These are phyloP conservation scores for Apostichopus parvimensis DNA, from an alignment of 35 echinoderm and acorn worm genomes.

Conservation along the genomic window DNA sequence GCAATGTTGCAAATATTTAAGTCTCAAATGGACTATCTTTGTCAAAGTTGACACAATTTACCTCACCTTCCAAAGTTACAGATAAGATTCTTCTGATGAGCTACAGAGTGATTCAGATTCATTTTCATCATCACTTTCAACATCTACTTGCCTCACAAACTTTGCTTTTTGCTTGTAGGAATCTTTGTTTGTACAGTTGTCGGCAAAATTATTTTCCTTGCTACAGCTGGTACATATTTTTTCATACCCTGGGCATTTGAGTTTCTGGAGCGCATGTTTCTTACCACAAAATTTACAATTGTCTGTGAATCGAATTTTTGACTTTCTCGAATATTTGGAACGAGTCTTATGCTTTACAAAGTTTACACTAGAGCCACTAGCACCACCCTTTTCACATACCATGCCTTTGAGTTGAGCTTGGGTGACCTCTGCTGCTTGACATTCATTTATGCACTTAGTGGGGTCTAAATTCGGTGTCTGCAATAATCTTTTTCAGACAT, in stretches of 20 bases:
- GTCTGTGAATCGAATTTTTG: background rate
- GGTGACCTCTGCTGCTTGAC: slow-evolving; percentile 40
- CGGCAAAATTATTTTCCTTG: too few species aligned
- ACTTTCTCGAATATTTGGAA: too few species aligned
- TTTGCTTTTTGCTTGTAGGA: too few species aligned
- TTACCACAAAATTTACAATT: slow-evolving; percentile 35
- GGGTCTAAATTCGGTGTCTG: slow-evolving; percentile 68
- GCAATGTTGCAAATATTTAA: slow-evolving; percentile 26
- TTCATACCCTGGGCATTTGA: slow-evolving; percentile 34
- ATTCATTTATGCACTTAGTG: slow-evolving; percentile 37
- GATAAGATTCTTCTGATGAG: too few species aligned
- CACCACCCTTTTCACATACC: background rate
- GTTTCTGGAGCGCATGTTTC: background rate
- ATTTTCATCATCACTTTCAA: too few species aligned
- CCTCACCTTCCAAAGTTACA: too few species aligned
- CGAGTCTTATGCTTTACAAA: too few species aligned
- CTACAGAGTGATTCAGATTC: too few species aligned
- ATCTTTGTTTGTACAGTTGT: too few species aligned
- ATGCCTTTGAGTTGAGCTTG: slow-evolving; percentile 45
- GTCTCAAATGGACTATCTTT: too few species aligned
- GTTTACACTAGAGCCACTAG: background rate
- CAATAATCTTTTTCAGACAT: slow-evolving; percentile 51
- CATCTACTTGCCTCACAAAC: too few species aligned
- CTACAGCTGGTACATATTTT: slow-evolving; percentile 33
- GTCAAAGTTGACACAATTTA: too few species aligned